These are phyloP conservation scores for Drosophila ohnishii DNA, from an alignment of 1,140 invertebrate genomes.

Conservation along the genomic window DNA sequence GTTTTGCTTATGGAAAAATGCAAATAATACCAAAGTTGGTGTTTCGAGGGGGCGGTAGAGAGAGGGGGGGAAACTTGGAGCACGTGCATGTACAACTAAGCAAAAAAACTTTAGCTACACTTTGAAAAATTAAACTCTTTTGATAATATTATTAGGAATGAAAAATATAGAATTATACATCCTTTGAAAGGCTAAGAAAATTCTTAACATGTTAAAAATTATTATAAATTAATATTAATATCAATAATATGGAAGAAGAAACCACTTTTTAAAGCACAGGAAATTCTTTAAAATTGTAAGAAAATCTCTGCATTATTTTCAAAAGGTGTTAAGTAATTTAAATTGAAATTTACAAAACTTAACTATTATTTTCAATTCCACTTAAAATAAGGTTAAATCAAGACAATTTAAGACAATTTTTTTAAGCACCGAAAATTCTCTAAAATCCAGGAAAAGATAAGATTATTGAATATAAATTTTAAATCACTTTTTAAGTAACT, in stretches of 20 bases:
- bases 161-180: not conserved
- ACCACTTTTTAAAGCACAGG: not conserved
- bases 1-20: slow-evolving; percentile 72
- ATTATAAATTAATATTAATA: too few species aligned
- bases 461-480: too few species aligned
- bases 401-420: too few species aligned
- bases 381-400: not conserved
- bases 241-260: not conserved
- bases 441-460: too few species aligned
- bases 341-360: not conserved
- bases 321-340: not conserved
- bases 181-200: too few species aligned
- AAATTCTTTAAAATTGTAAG: not conserved
- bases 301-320: too few species aligned
- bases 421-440: too few species aligned
- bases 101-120: slow-evolving; percentile 21
- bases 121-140: not conserved
- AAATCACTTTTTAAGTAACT: too few species aligned
- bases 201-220: too few species aligned
- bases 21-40: slow-evolving; percentile 57
- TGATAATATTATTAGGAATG: not conserved
- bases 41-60: slow-evolving; percentile 1
- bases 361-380: not conserved
- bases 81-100: slow-evolving; percentile 55
- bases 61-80: slow-evolving; percentile 32